These are phyloP conservation scores for Danio choprae DNA, from an alignment of 2,797 vertebrate species.

Conservation along the genomic window DNA sequence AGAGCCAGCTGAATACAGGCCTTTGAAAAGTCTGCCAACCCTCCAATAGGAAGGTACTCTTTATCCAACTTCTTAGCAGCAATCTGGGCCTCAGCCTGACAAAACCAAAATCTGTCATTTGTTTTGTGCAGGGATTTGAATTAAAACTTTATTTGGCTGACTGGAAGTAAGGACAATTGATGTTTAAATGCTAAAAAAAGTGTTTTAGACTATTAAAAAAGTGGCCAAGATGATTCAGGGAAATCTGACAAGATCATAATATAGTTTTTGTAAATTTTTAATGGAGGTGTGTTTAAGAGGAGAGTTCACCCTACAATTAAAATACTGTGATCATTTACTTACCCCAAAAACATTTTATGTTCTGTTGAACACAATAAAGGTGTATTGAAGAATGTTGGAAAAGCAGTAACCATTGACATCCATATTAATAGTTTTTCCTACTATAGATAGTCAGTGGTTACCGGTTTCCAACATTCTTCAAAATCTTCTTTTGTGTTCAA, in stretches of 20 bases:
- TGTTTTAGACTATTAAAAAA: neutral
- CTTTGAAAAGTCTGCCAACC: constrained; percentile 89
- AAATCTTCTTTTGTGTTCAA: neutral
- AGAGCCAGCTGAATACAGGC: constrained; percentile 90
- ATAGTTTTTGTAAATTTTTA: neutral
- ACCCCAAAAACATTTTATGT: too few relatives aligned
- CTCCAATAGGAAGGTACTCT: constrained; percentile 91
- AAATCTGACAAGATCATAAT: neutral
- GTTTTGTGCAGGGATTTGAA: constrained; percentile 12
- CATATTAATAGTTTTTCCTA: neutral
- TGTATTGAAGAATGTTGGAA: too few relatives aligned
- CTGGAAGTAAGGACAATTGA: constrained; percentile 15
- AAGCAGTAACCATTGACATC: neutral
- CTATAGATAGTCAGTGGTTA: neutral
- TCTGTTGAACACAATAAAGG: too few relatives aligned
- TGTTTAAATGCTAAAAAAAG: neutral
- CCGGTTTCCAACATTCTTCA: neutral
- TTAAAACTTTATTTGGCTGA: constrained; percentile 23
- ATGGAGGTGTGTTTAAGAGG: neutral
- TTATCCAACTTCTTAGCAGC: constrained; percentile 93
- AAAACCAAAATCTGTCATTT: constrained; percentile 19
- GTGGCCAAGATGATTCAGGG: neutral
- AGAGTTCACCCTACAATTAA: neutral
- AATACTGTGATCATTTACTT: neutral
- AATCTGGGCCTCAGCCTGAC: constrained; percentile 90